Evolutionary conservation across 30 jellyfish, hydroid and myxozoan genomes (phyloP), one percentile per base, ranked within the genome.

Genomic region (Pseudorhiza aurosa): DNA sequence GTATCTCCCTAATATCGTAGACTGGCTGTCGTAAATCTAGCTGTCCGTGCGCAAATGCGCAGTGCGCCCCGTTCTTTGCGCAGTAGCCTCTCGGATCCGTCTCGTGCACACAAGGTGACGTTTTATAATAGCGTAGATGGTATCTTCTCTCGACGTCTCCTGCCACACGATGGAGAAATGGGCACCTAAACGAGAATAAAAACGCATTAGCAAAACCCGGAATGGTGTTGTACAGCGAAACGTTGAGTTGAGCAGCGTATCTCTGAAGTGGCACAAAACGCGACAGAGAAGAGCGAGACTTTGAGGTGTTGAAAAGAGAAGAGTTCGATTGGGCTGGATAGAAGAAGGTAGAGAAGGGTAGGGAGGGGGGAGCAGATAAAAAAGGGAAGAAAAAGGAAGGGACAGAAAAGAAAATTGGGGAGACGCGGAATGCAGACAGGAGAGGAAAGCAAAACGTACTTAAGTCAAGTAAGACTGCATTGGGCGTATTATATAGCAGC

Each of bases 21-120:
- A 92, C 98, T 39, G 98, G 98, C 45, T 92, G 98, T 46, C 98
- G 63, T 58, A 92, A 55, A 74, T 92, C 98, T 25, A 85, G 79
- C 30, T 96, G 98, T 17, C 98, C 98, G 75, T 92, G 98, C 8
- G 98, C 98, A 85, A 92, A 92, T 29, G 98, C 98, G 83, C 98
- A 92, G 57, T 92, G 98, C 2, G 98, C 96, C 19, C 98, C 98
- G 89, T 92, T 92, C 82, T 85, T 85, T 17, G 88, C 96, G 55
- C 98, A 92, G 45, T 62, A 81, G 1, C 98, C 98, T 33, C 98
- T 70, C 10, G 88, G 36, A 71, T 92, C 98, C 0, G 98, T 92
- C 85, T 92, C 98, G 43, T 92, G 95, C 28, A 92, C 98, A 72
- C 98, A 92, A 11, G 96, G 98, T 11, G 98, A 92, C 4, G 98